These are phyloP conservation scores for Caenorhabditis wallacei DNA, from an alignment of 2,888 invertebrate species.

Conservation along the genomic window DNA sequence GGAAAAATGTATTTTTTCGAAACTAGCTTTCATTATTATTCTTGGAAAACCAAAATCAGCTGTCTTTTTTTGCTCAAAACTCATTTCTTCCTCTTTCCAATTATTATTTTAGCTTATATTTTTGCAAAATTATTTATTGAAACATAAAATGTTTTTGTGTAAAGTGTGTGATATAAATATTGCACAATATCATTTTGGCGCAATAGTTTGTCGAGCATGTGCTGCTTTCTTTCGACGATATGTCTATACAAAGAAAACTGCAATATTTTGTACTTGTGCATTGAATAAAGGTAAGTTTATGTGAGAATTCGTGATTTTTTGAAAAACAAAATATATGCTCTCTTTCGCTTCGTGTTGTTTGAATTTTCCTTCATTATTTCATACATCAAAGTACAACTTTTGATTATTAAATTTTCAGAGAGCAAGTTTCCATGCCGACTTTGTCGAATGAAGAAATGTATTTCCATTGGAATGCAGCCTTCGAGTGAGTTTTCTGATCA, in stretches of 20 bases:
- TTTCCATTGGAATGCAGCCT: conserved; percentile 34
- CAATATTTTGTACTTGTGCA: neutral
- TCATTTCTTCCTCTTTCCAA: too few relatives aligned
- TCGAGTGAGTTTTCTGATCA: conserved; percentile 4
- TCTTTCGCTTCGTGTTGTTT: neutral
- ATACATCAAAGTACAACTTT: neutral
- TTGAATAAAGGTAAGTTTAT: neutral
- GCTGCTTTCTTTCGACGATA: neutral
- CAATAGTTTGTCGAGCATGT: neutral
- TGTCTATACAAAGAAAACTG: neutral
- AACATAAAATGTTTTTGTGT: too few relatives aligned
- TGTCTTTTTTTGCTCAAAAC: too few relatives aligned
- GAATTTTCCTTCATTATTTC: neutral
- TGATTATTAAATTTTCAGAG: conserved; percentile 27
- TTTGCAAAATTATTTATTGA: too few relatives aligned
- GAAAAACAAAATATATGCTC: too few relatives aligned
- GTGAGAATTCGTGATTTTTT: neutral
- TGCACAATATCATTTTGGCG: too few relatives aligned
- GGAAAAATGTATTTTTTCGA: neutral
- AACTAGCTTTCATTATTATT: neutral
- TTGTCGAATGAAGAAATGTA: conserved; percentile 52
- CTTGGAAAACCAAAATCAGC: neutral
- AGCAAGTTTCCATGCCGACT: conserved; percentile 51
- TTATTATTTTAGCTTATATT: too few relatives aligned
- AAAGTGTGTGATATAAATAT: neutral